Evolutionary conservation across 1,140 invertebrate genomes (phyloP), one percentile per base, ranked within the genome.

Genomic region (Drosophila lini): DNA sequence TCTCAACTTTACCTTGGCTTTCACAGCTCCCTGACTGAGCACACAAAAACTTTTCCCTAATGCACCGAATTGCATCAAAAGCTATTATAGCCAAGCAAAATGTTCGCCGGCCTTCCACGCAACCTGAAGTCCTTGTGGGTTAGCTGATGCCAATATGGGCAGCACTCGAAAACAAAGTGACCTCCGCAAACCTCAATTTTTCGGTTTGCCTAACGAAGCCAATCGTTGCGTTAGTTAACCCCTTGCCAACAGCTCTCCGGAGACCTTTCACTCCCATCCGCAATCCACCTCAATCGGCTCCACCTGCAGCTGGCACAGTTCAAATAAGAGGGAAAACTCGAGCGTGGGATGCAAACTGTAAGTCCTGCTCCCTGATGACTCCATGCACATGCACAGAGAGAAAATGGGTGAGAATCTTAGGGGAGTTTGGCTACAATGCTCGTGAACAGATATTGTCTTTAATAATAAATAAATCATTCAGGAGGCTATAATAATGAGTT

Each of bases 201-300:
- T 64, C 56, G 78, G 71, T 75, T 75, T 45, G 32, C 52, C 78
- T 70, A 80, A 80, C 78, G 78, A 80, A 81, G 68, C 80, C 74
- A 82, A 74, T 79, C 40, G 73, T 36, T 78, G 48, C 59, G 65
- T 57, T 75, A 75, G 73, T 75, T 75, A 75, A 74, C 60, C 73
- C 71, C 68, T 31, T 36, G 73, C 58, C 61, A 75, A 62, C 53
- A 61, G 57, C 61, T 63, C 74, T 32, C 53, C 47, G 25, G 44
- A 47, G 69, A 68, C 61, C 52, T 65, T 65, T 62, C 68, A 52
- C 63, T 62, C 42, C 53, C 15, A 34, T 44, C 67, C 47, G 25
- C 59, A 77, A 61, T 68, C 63, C 62, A 52, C 38, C 44, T 56
- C 56, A 58, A 65, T 53, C 40, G 42, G 45, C 38, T 50, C 36